Base-by-base conservation (phyloP, 2,113 vertebrate species). In the Thalassarche chlororhynchos region DNA sequence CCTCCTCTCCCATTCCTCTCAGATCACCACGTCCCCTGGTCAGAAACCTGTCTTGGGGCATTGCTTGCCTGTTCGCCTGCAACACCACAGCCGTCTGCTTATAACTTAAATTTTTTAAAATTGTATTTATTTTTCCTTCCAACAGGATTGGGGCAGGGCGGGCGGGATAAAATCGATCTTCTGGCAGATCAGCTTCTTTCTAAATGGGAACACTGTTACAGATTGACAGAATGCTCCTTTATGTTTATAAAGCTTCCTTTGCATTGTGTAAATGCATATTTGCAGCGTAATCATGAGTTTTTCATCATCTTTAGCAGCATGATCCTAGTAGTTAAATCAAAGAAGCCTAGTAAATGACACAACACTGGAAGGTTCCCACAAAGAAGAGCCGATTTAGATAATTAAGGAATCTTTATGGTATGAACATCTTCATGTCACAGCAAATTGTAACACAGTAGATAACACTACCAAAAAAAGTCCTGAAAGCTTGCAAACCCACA, bases 371-470 rank as follows among this genome's bases (percentile, higher is more conserved):
- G 42, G 47, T 52, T 95, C 79, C 44, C 46, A 84, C 66, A 89
- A 97, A 96, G 78, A 95, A 83, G 31, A 92, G 51, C 47, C 84
- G 89, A 77, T 87, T 97, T 68, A 94, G 93, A 93, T 96, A 97
- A 97, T 95, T 96, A 97, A 83, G 77, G 82, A 94, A 87, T 83
- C 78, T 97, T 97, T 95, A 94, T 55, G 28, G 92, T 60, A 84
- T 14, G 29, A 95, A 84, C 72, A 78, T 62, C 86, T 84, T 90
- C 28, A 82, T 9, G 69, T 84, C 61, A 31, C 81, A 76, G 84
- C 36, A 26, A 95, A 97, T 71, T 58, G 25, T 65, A 93, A 92
- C 25, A 54, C 34, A 57, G 65, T 61, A 81, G 49, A 23, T 28
- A 95, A 81, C 20, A 24, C n/a, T 34, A 51, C 34, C 40, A 74